Conservation (phyloP, 2,113 vertebrate species). For the Hippocampus guttulatus region DNA sequence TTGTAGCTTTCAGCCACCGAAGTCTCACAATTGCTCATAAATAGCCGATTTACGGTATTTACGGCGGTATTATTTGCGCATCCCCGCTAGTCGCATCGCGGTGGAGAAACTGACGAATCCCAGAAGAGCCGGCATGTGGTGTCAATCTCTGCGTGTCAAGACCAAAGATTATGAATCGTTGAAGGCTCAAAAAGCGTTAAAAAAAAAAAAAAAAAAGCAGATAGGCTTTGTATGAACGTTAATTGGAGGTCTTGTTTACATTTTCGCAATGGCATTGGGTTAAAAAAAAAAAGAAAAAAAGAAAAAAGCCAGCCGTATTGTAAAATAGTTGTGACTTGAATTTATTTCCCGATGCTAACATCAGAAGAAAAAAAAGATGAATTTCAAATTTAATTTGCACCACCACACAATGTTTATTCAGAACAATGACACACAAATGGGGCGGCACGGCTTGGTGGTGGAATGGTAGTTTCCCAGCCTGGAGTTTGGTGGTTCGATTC, state of each 20-base stretch:
- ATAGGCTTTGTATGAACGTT: neutral
- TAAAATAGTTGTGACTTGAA: too few species aligned
- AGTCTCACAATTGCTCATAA: constrained; percentile 1
- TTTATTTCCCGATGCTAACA: too few species aligned
- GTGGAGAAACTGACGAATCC: neutral
- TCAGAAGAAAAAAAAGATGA: too few species aligned
- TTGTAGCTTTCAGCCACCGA: constrained; percentile 10
- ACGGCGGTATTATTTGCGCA: neutral
- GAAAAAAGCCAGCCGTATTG: too few species aligned
- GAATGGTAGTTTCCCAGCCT: too few species aligned
- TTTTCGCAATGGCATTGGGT: too few species aligned
- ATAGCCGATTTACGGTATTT: neutral
- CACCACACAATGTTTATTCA: too few species aligned
- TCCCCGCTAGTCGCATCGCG: neutral
- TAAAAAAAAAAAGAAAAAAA: too few species aligned
- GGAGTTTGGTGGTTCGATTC: too few species aligned
- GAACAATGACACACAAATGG: too few species aligned
- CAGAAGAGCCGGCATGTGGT: neutral
- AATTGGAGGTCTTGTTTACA: neutral
- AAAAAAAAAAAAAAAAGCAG: neutral
- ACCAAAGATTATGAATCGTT: neutral
- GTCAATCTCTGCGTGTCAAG: neutral
- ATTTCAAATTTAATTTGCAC: too few species aligned
- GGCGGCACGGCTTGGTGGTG: too few species aligned
- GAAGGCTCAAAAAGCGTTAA: neutral